Percentiles rank a stretch among this genome's conserved stretches.
phyloP scores from a whole-genome alignment of 1,140 invertebrate species.

The Atopsyche davidsoni region DNA sequence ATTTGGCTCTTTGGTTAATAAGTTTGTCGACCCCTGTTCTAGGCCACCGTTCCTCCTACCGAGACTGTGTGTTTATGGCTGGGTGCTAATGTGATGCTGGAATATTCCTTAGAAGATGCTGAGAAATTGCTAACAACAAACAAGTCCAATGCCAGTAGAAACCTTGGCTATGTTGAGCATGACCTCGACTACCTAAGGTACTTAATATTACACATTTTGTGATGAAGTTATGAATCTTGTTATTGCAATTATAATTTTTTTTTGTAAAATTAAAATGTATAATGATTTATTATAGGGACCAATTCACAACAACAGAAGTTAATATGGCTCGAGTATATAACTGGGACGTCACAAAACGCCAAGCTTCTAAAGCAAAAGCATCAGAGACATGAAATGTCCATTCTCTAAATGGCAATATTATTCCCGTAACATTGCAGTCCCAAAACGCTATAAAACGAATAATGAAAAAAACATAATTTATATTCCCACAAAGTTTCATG shows the following conservation, averaged over 20 bases:
- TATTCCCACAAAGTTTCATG: no score
- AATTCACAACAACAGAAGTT: conserved; percentile 97
- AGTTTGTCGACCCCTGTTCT: no score
- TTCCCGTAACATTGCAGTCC: conserved; percentile 11
- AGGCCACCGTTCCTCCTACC: conserved; percentile 78
- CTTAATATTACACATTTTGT: conserved; percentile 1
- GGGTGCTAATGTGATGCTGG: conserved; percentile 97
- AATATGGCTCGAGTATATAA: conserved; percentile 96
- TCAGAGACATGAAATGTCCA: not conserved
- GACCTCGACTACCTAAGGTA: conserved; percentile 84
- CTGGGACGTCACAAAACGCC: conserved; percentile 86
- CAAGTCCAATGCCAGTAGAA: conserved; percentile 78
- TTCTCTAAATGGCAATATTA: conserved; percentile 3
- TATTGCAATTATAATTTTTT: not conserved
- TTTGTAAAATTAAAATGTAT: conserved; percentile 2
- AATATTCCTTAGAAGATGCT: conserved; percentile 92
- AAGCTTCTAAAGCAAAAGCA: conserved; percentile 14
- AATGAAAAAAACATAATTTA: no score
- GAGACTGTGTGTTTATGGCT: conserved; percentile 96
- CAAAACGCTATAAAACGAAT: no score
- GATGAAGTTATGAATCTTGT: not conserved
- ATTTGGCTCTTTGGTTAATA: no score
- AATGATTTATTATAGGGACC: conserved; percentile 82
- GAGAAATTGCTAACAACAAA: conserved; percentile 82
- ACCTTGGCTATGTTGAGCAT: conserved; percentile 77